Conservation (phyloP, 2,888 invertebrate genomes). For the Diaperis boleti region DNA sequence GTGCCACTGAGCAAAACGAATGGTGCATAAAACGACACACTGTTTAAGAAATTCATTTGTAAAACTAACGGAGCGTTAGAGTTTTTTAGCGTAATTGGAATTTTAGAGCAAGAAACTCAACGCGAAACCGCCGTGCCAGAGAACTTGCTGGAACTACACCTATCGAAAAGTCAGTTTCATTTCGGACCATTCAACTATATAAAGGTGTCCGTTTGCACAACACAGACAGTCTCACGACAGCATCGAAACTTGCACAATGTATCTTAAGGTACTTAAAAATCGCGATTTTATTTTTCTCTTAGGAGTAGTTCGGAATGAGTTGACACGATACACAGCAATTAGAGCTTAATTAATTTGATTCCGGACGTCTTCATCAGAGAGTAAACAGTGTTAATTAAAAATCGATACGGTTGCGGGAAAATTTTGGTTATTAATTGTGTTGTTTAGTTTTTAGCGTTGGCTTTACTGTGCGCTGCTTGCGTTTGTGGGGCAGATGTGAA, state of each 20-base stretch:
- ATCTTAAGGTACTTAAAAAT: conserved; percentile 50
- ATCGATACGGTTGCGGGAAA: not conserved
- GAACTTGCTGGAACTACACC: conserved; percentile 52
- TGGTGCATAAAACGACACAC: conserved; percentile 17
- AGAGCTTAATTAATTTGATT: too few relatives aligned
- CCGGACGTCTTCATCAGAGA: too few relatives aligned
- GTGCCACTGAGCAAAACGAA: not conserved
- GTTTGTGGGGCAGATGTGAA: conserved; percentile 47
- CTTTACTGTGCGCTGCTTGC: conserved; percentile 48
- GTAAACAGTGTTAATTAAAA: too few relatives aligned
- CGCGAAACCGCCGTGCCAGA: conserved; percentile 45
- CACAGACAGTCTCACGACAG: conserved; percentile 48
- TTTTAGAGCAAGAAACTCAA: conserved; percentile 50
- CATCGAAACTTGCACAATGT: conserved; percentile 48
- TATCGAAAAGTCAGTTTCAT: conserved; percentile 47
- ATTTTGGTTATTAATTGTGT: conserved; percentile 29
- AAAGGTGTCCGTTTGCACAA: conserved; percentile 52
- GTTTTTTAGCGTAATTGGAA: conserved; percentile 43
- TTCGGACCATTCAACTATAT: conserved; percentile 48
- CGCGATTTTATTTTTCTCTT: too few relatives aligned
- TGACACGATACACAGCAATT: too few relatives aligned
- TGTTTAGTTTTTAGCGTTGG: conserved; percentile 45
- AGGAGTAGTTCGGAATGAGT: too few relatives aligned
- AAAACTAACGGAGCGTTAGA: conserved; percentile 37
- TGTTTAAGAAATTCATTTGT: conserved; percentile 39